Evolutionary conservation across 2,113 vertebrate genomes (phyloP).

Genomic region (Semicossyphus pulcher): DNA sequence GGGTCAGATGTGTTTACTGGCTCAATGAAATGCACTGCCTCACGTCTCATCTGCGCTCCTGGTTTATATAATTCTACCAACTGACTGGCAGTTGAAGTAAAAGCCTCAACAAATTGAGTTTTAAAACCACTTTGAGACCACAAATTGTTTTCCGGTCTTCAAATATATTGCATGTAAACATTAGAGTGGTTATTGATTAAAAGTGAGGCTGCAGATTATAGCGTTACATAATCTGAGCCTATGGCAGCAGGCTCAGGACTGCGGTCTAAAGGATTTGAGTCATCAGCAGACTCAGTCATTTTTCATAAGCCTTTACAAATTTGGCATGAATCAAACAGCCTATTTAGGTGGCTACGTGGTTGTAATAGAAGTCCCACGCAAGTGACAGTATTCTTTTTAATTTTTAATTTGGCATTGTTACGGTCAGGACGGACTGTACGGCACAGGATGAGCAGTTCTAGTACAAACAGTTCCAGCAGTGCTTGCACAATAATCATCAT

Average conservation of each 20-base stretch:
- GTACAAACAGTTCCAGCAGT: slow-evolving; percentile 14
- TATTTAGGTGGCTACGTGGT: slow-evolving; percentile 30
- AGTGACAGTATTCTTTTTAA: not conserved
- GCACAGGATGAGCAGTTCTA: not conserved
- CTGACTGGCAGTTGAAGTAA: slow-evolving; percentile 56
- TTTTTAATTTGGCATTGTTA: slow-evolving; percentile 1
- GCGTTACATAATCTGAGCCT: slow-evolving; percentile 52
- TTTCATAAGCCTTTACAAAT: slow-evolving; percentile 55
- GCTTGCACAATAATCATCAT: not conserved
- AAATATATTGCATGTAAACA: slow-evolving; percentile 74
- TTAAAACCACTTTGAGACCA: slow-evolving; percentile 69
- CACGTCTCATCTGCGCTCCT: slow-evolving; percentile 35
- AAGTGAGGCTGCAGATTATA: slow-evolving; percentile 69
- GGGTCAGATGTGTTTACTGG: slow-evolving; percentile 49
- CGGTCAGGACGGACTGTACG: not conserved
- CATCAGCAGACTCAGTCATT: slow-evolving; percentile 46
- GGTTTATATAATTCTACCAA: slow-evolving; percentile 44
- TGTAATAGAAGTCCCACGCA: too few species aligned
- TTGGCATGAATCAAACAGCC: slow-evolving; percentile 44
- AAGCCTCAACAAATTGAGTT: slow-evolving; percentile 67
- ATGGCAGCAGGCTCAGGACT: slow-evolving; percentile 46
- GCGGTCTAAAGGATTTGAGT: slow-evolving; percentile 49
- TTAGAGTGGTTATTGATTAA: slow-evolving; percentile 75
- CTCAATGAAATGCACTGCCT: slow-evolving; percentile 41
- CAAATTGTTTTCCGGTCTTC: slow-evolving; percentile 55